These are phyloP conservation scores for Myotis planiceps DNA, from an alignment of 2,797 vertebrate genomes.

Conservation along the genomic window DNA sequence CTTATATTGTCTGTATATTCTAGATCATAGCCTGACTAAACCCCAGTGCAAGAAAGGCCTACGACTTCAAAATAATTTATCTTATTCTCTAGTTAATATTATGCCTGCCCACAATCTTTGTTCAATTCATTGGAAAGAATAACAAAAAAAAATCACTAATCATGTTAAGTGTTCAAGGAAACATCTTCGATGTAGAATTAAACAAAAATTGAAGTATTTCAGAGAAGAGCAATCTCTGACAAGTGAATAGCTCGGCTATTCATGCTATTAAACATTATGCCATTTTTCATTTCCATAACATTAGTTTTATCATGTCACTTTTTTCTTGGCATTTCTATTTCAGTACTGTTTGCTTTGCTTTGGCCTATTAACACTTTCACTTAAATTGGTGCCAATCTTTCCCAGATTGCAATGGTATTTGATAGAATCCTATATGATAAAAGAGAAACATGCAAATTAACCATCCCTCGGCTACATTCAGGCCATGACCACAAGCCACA, in stretches of 20 bases:
- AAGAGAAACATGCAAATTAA: too few relatives aligned
- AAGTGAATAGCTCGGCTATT: not conserved
- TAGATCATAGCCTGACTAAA: not conserved
- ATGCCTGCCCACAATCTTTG: not conserved
- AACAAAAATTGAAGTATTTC: constrained; percentile 42
- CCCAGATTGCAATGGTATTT: not conserved
- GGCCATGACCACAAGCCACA: too few relatives aligned
- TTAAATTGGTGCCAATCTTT: not conserved
- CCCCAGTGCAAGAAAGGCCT: not conserved
- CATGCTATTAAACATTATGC: not conserved
- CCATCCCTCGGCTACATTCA: too few relatives aligned
- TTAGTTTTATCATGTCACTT: not conserved
- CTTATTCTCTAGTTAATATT: not conserved
- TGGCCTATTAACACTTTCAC: not conserved
- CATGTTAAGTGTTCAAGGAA: constrained; percentile 24
- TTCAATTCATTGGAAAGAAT: not conserved
- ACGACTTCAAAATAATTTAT: not conserved
- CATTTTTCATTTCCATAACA: not conserved
- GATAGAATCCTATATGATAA: not conserved
- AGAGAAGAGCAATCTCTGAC: not conserved
- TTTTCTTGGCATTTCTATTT: constrained; percentile 18
- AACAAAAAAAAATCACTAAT: not conserved
- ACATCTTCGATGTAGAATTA: constrained; percentile 23
- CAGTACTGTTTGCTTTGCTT: constrained; percentile 41
- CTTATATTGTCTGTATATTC: not conserved